Evolutionary conservation across 2,797 vertebrate species (phyloP), one percentile per base, ranked within the genome.

Genomic region (Scomberomorus guttatus): DNA sequence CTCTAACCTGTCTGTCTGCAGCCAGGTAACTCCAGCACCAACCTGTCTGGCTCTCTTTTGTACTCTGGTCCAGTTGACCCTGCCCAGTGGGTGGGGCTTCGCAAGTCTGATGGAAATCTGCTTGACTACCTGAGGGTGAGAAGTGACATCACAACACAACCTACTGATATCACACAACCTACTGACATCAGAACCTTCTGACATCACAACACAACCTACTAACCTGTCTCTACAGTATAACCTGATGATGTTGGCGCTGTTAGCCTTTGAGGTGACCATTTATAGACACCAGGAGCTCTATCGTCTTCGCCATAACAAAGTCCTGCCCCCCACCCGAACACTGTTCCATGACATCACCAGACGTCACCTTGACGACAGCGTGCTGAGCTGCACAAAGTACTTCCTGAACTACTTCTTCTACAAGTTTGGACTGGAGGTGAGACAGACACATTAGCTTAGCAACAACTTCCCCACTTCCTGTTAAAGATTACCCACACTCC

Each of bases 331-430:
- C 17, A 97, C 96, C 37, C 96, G 92, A 91, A 97, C 97, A 2
- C 95, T 99, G 82, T 99, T 99, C 88, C 97, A 98, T 78, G 95
- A 97, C 84, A 95, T 98, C 84, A 97, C 97, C 42, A 96, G 97
- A 66, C 94, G 93, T 42, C 97, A 98, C 89, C 89, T 99, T 64
- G 98, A 99, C 59, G 92, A 97, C 39, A 95, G 96, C 20, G 85
- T 99, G 58, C 52, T 97, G n/a, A 97, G 94, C 84, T 98, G 97
- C 87, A 84, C 95, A 78, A 98, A 98, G 86, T 99, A 99, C 87
- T 98, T 98, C 85, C 90, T 98, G 83, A 98, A 99, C 91, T 98
- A 98, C 87, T 98, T 97, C 93, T 98, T 98, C 95, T 98, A 99
- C 93, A 99, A 98, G 85, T 99, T 99, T 90, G 97, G 98, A 29